Base-by-base conservation (phyloP, 2,797 vertebrate species). In the Knipowitschia caucasica region DNA sequence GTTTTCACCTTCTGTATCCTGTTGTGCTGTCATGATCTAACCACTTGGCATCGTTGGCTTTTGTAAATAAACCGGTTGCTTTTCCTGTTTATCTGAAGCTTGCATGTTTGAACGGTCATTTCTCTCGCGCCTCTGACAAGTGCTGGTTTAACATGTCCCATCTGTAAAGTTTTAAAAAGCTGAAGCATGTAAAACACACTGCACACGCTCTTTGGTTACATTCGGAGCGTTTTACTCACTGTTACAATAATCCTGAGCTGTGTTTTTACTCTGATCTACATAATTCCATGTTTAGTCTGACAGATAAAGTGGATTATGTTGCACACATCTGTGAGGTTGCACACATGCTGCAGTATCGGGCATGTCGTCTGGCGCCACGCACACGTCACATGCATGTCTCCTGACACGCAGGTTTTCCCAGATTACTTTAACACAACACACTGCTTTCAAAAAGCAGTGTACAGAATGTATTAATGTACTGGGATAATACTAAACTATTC, bases 281-380 rank as follows among this genome's bases (percentile, higher is more conserved):
- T 56, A 25, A 74, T 77, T 59, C 68, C 62, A 69, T 73, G 63
- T 70, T 74, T 76, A 67, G 61, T 11, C 56, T 73, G 61, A 74
- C 63, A 78, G 76, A 80, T 74, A 75, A 75, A 80, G 66, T 70
- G 80, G 77, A 83, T 88, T 81, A 81, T 59, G 56, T 52, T 67
- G 24, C 20, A 15, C 67, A 83, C 71, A 85, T 83, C 71, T 83
- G 79, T 66, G 82, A 74, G 61, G 72, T 71, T 69, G 71, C 52
- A 67, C 53, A 47, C 42, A 45, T 50, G 47, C 40, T 43, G 40
- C 55, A 51, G 52, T 53, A 56, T 53, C 61, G 33, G 17, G 69
- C 53, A 72, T 67, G 45, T 46, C 51, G 42, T 25, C 51, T 39
- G 17, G 30, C 10, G 23, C 20, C 39, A 31, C 15, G 25, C 50